phyloP scores from a whole-genome alignment of 2,113 vertebrate genomes.

The Elaphurus davidianus region DNA sequence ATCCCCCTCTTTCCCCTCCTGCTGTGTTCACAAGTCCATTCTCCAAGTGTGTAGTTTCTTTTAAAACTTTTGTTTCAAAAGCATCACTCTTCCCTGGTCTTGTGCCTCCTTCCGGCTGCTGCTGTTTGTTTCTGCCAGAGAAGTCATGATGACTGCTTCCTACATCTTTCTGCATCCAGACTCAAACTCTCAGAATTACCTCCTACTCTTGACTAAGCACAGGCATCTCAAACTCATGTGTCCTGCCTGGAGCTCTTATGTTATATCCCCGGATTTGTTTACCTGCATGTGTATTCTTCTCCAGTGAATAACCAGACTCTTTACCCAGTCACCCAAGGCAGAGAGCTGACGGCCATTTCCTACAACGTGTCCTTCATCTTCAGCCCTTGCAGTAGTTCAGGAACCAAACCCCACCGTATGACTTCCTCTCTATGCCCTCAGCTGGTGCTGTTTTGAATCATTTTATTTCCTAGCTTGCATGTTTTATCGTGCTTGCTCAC shows the following conservation, averaged over 20 bases:
- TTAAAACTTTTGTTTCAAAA: background rate
- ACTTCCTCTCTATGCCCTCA: background rate
- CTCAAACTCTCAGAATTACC: background rate
- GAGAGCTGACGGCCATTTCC: background rate
- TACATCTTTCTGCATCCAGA: background rate
- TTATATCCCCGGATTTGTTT: background rate
- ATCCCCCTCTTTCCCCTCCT: background rate
- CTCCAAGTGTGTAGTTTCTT: background rate
- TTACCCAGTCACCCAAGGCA: background rate
- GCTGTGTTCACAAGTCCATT: background rate
- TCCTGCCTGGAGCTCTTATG: background rate
- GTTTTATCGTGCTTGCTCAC: background rate
- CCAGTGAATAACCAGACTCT: background rate
- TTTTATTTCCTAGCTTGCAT: background rate
- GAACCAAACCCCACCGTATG: no score
- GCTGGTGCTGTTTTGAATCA: background rate
- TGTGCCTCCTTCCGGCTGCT: background rate
- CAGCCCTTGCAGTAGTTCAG: background rate
- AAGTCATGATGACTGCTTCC: background rate
- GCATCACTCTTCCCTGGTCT: background rate
- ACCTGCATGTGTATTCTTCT: background rate
- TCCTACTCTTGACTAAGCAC: background rate
- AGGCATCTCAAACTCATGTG: background rate
- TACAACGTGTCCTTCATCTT: no score
- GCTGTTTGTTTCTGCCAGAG: background rate